Evolutionary conservation across 2,113 vertebrate species (phyloP), one percentile per base, ranked within the genome.

Genomic region (Corvus hawaiiensis): DNA sequence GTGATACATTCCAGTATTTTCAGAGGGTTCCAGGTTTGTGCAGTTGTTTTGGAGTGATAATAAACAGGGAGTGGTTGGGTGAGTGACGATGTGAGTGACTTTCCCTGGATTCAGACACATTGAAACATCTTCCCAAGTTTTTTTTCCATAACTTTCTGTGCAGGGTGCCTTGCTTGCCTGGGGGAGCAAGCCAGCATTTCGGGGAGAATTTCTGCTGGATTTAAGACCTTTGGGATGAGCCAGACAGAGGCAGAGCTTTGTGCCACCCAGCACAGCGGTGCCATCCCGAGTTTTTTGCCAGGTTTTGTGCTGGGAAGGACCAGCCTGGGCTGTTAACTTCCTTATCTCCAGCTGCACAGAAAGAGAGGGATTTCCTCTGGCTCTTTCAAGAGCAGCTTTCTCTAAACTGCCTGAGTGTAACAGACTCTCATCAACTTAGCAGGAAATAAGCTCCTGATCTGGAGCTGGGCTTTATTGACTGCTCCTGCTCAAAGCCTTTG

Each of bases 401-500:
- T 90, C 52, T 86, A 75, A 93, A 89, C 87, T 58, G 89, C 54
- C 78, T 51, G 21, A 46, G 58, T 96, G 94, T 91, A 95, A 96
- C 55, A 71, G 91, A 85, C 75, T 96, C 87, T 71, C 86, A 66
- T 91, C 93, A 95, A 43, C 79, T 55, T 73, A 59, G 94, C 79
- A 74, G 84, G 79, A 90, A 96, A 90, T 90, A 84, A 94, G 94
- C 92, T 84, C 83, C 94, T 52, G 80, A 59, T 67, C 55, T 9
- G 2, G 94, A 77, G 92, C 90, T 84, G 90, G 64, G 48, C 94
- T 90, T 68, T 61, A 56, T 26, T 78, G 79, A 23, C 66, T 30
- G 68, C 85, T 78, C 44, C 84, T 74, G 92, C 93, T 84, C 92
- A 84, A 93, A 93, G 96, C 94, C 88, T 88, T 97, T 95, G 93